These are phyloP conservation scores for Anseranas semipalmata DNA, from an alignment of 2,113 vertebrate genomes.

Conservation along the genomic window DNA sequence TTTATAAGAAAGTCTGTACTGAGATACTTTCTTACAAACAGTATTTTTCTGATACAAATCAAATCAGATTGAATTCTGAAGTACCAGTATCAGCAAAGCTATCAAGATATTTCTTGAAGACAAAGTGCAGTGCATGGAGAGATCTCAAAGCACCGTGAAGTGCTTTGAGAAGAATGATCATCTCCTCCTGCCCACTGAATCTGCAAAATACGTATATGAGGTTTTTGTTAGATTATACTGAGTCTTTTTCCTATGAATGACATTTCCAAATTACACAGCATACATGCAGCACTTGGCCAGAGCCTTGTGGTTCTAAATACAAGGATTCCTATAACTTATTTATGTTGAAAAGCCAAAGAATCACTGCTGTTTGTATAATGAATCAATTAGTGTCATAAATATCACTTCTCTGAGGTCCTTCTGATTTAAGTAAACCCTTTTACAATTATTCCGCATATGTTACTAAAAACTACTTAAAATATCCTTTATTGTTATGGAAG, in stretches of 20 bases:
- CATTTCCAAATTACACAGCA: background rate
- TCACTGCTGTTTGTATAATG: background rate
- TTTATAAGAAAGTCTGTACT: background rate
- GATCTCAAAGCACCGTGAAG: too few species aligned
- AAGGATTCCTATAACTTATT: background rate
- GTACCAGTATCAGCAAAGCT: background rate
- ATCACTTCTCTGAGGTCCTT: background rate
- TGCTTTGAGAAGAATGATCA: background rate
- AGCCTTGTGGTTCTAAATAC: background rate
- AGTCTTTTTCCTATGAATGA: background rate
- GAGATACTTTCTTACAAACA: background rate
- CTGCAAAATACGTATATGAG: background rate
- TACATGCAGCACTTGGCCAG: background rate
- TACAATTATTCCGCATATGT: background rate
- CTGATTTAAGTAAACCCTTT: background rate
- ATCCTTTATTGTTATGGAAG: background rate
- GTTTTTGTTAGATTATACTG: background rate
- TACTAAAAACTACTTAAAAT: background rate
- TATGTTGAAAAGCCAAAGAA: conserved; percentile 3
- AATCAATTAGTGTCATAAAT: conserved; percentile 23
- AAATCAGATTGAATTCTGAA: background rate
- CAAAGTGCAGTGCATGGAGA: background rate
- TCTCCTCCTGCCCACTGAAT: background rate
- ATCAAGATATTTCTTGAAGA: background rate
- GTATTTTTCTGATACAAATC: background rate